Percentiles rank a stretch among this genome's conserved stretches.
These are phyloP conservation scores for Phyllotreta cruciferae DNA, from an alignment of 2,888 invertebrate genomes.

Conservation along the genomic window DNA sequence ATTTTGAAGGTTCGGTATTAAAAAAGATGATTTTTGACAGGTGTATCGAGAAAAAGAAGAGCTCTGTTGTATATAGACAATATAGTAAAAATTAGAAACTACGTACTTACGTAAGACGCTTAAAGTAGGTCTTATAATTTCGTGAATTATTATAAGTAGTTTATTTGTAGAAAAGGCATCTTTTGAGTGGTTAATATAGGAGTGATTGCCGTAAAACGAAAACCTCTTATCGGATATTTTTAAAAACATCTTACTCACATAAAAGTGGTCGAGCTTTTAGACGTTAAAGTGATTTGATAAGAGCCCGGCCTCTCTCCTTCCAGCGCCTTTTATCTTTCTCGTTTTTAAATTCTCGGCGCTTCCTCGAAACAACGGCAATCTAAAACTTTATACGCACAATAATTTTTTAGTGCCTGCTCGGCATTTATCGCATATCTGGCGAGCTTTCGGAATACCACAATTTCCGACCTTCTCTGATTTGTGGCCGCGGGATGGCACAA, in stretches of 20 bases:
- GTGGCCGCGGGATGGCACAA: background rate
- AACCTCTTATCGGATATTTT: conserved; percentile 15
- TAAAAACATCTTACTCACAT: conserved; percentile 20
- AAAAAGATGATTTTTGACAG: no score
- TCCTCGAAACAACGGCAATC: conserved; percentile 25
- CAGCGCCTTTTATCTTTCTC: conserved; percentile 19
- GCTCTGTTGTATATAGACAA: no score
- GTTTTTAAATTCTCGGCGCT: conserved; percentile 22
- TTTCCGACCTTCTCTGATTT: conserved; percentile 17
- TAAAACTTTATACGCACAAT: conserved; percentile 16
- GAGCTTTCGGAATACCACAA: conserved; percentile 18
- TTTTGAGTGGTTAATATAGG: no score
- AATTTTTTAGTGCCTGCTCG: conserved; percentile 18
- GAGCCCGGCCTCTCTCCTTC: background rate
- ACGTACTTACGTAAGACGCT: no score
- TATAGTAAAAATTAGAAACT: no score
- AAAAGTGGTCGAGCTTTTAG: conserved; percentile 26
- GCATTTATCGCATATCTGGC: conserved; percentile 19
- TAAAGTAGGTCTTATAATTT: no score
- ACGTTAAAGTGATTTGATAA: conserved; percentile 28
- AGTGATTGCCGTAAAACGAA: background rate
- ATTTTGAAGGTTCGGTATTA: no score
- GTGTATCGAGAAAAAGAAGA: no score
- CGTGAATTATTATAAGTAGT: no score
- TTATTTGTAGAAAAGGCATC: no score